Evolutionary conservation across 2,113 vertebrate genomes (phyloP), one percentile per base, ranked within the genome.

Genomic region (Melanotaenia duboulayi): DNA sequence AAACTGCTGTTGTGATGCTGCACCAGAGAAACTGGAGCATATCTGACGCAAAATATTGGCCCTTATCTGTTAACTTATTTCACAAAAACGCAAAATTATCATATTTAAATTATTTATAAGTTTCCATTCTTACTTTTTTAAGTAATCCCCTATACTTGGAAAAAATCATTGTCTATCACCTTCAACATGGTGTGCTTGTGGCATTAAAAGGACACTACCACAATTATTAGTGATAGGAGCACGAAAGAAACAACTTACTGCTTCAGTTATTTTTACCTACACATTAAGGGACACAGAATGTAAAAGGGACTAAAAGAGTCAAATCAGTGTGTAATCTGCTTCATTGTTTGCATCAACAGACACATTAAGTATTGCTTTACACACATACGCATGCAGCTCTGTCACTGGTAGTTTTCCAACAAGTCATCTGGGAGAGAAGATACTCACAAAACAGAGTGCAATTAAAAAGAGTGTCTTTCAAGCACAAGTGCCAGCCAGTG

Each of bases 401-500:
- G 25, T 24, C 17, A 42, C 51, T 73, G 65, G 65, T 60, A 59
- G 55, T 69, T 69, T 76, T 64, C 42, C 71, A 57, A 63, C 35
- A 4, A 78, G 54, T 76, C 71, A 57, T 61, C 68, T 60, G 69
- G 65, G 46, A 74, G 61, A 72, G 20, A 39, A 74, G 68, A 79
- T 50, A 48, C 72, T 71, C 56, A 71, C 68, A 42, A 74, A 75
- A 71, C 55, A 62, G 46, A 65, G 24, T 37, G 39, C 68, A 82
- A 84, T 85, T 76, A 87, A 79, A 76, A 65, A 65, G 19, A 71
- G 64, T 69, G 54, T 81, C 54, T 71, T 78, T 79, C 25, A 78
- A 78, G 28, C 22, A 51, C 14, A 23, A 22, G 61, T 40, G 19
- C 28, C 73, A 14, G 2, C 25, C 20, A 63, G n/a, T 55, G 56